phyloP scores from a whole-genome alignment of 2,113 vertebrate species.

The Desmodus rotundus region DNA sequence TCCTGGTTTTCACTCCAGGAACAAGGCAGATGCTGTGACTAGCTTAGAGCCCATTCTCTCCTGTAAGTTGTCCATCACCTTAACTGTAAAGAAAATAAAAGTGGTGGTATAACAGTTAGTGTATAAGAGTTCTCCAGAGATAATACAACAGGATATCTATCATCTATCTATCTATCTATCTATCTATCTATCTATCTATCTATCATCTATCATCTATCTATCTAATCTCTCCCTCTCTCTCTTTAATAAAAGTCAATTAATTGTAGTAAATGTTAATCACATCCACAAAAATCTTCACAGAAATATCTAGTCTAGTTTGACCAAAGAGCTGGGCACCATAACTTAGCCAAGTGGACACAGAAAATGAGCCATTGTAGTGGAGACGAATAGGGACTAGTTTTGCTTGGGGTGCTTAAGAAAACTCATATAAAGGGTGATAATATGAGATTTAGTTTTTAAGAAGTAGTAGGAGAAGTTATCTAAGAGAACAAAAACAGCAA shows the following conservation, averaged over 20 bases:
- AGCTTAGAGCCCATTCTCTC: neutral
- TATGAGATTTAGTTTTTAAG: neutral
- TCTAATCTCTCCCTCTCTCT: too few relatives aligned
- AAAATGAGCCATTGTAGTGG: neutral
- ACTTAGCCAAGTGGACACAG: neutral
- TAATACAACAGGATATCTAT: neutral
- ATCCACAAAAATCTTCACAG: neutral
- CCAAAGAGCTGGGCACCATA: neutral
- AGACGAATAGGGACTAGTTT: neutral
- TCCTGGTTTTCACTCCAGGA: neutral
- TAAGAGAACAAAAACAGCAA: neutral
- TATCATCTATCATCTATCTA: neutral
- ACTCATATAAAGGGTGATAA: neutral
- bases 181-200: neutral
- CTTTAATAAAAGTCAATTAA: neutral
- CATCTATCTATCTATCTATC: neutral
- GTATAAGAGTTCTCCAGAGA: neutral
- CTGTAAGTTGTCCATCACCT: neutral
- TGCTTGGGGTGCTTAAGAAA: neutral
- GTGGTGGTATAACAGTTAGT: neutral
- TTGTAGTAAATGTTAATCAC: neutral
- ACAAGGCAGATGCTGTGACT: neutral
- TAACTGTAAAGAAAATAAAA: neutral
- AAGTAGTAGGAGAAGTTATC: neutral
- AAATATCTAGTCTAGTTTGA: neutral